These are phyloP conservation scores for Nebria brevicollis DNA, from an alignment of 2,888 invertebrate genomes.

Conservation along the genomic window DNA sequence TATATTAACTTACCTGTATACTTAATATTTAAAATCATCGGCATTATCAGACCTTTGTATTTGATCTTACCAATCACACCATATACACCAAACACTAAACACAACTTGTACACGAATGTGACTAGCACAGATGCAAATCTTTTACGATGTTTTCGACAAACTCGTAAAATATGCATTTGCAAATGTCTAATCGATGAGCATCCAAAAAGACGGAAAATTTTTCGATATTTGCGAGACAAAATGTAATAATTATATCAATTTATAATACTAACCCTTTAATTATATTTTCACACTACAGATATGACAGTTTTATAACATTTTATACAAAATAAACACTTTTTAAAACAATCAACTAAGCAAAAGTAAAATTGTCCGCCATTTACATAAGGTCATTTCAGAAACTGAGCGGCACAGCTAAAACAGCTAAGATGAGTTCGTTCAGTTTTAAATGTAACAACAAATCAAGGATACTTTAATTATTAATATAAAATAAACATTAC, in stretches of 20 bases:
- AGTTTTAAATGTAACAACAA: background rate
- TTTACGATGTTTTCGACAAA: background rate
- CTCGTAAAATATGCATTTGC: background rate
- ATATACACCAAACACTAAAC: slow-evolving; percentile 33
- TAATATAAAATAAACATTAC: background rate
- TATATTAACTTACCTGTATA: slow-evolving; percentile 32
- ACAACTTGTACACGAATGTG: slow-evolving; percentile 23
- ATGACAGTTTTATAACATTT: slow-evolving; percentile 14
- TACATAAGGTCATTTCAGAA: slow-evolving; percentile 21
- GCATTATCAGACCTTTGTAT: background rate
- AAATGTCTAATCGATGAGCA: background rate
- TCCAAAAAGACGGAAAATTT: background rate
- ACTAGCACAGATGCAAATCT: too few relatives aligned
- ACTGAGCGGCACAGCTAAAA: background rate
- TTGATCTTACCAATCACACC: slow-evolving; percentile 37
- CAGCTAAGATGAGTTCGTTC: slow-evolving; percentile 6
- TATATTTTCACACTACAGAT: slow-evolving; percentile 12
- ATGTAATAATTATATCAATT: background rate
- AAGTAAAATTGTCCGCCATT: slow-evolving; percentile 27
- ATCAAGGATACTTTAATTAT: background rate
- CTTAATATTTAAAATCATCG: background rate
- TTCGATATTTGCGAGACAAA: background rate
- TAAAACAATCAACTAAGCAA: background rate
- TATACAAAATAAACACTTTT: background rate
- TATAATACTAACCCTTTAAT: slow-evolving; percentile 40